These are phyloP conservation scores for Kradibia gibbosae DNA, from an alignment of 1,140 invertebrate species.

Conservation along the genomic window DNA sequence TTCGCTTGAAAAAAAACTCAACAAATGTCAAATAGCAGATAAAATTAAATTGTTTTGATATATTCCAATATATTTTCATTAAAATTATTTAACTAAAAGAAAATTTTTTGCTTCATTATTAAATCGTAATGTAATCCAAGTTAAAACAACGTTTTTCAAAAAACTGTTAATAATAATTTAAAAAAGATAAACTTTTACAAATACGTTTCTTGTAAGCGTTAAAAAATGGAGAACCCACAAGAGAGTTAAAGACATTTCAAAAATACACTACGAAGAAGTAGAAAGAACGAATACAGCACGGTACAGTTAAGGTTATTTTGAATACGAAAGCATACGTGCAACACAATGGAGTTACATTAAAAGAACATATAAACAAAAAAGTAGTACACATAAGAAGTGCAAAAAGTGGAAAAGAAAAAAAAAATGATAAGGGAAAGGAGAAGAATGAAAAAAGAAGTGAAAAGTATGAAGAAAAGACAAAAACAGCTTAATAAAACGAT, in stretches of 20 bases:
- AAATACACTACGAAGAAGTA: not conserved
- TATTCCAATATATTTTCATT: too few relatives aligned
- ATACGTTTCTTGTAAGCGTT: not conserved
- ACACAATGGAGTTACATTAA: conserved; percentile 22
- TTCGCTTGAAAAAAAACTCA: too few relatives aligned
- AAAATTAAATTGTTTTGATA: too few relatives aligned
- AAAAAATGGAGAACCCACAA: not conserved
- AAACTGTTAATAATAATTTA: not conserved
- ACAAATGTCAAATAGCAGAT: too few relatives aligned
- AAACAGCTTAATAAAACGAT: conserved; percentile 45
- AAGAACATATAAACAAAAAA: conserved; percentile 24
- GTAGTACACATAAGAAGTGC: conserved; percentile 21
- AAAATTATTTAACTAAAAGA: too few relatives aligned
- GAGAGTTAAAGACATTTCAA: not conserved
- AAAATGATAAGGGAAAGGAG: not conserved
- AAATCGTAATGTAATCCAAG: too few relatives aligned
- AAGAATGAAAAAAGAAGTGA: not conserved
- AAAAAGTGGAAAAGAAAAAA: conserved; percentile 31
- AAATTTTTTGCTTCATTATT: too few relatives aligned
- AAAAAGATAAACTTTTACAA: not conserved
- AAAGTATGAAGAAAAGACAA: conserved; percentile 35
- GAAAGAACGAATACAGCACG: not conserved
- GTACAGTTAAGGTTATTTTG: conserved; percentile 29
- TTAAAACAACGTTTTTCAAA: not conserved
- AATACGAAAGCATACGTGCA: conserved; percentile 26